Evolutionary conservation across 2,888 invertebrate genomes (phyloP).

Genomic region (Nymphalis c-album): DNA sequence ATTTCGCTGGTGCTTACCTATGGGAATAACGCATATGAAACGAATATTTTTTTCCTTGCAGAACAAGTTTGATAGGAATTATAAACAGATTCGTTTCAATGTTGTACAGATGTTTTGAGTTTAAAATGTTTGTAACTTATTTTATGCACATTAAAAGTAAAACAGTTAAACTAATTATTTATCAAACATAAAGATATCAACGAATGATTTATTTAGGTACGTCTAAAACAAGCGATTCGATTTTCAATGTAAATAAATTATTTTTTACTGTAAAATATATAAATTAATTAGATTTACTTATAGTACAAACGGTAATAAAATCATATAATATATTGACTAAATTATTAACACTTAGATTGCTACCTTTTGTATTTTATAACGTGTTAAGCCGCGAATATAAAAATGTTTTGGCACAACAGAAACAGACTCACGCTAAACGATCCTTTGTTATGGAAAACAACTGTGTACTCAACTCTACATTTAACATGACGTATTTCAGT

Average conservation of each 20-base stretch:
- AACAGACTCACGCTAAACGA: slow-evolving; percentile 20
- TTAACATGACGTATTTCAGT: slow-evolving; percentile 22
- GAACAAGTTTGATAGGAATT: background rate
- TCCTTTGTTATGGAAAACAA: slow-evolving; percentile 27
- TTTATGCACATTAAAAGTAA: background rate
- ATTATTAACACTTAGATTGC: background rate
- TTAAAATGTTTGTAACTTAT: background rate
- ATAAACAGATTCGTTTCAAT: background rate
- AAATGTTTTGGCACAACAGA: slow-evolving; percentile 17
- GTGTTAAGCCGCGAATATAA: slow-evolving; percentile 17
- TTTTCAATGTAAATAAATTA: too few species aligned
- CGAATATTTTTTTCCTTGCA: background rate
- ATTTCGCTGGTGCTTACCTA: background rate
- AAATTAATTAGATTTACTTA: background rate
- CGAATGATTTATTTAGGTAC: too few species aligned
- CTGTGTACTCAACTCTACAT: slow-evolving; percentile 19
- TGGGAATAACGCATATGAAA: slow-evolving; percentile 10
- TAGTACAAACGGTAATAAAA: background rate
- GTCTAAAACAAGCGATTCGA: too few species aligned
- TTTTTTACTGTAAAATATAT: too few species aligned
- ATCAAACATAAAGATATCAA: too few species aligned
- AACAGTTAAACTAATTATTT: too few species aligned
- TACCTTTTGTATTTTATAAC: slow-evolving; percentile 9
- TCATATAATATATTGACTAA: background rate
- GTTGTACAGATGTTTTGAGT: background rate